Percentiles rank a stretch among this genome's conserved stretches.
phyloP scores from a whole-genome alignment of 2,113 vertebrate species.

The Propithecus coquereli region DNA sequence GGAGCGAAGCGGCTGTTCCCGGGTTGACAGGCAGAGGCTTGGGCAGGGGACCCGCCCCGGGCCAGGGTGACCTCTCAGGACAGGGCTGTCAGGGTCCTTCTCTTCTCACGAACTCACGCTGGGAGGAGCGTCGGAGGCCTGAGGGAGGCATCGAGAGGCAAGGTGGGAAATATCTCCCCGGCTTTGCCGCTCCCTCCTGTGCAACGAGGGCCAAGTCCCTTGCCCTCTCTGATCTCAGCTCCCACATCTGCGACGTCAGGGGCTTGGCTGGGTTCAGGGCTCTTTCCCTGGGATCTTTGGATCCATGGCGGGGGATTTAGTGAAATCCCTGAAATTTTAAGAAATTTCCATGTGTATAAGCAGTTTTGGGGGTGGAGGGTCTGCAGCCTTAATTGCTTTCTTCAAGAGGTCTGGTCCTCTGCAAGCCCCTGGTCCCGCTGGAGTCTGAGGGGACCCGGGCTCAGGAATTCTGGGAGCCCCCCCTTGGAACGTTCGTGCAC shows the following conservation, averaged over 20 bases:
- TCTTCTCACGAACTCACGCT: not conserved
- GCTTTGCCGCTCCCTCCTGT: not conserved
- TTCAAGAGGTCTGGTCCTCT: not conserved
- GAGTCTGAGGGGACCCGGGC: too few relatives aligned
- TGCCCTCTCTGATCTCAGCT: not conserved
- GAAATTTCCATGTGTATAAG: too few relatives aligned
- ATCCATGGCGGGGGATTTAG: not conserved
- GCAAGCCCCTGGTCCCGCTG: too few relatives aligned
- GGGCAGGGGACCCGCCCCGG: not conserved
- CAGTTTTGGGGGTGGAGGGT: not conserved
- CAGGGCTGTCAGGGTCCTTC: not conserved
- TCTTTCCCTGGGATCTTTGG: not conserved
- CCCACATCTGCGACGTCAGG: not conserved
- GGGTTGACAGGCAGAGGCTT: not conserved
- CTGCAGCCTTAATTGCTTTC: not conserved
- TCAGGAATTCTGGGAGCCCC: not conserved
- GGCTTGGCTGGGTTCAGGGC: fast-evolving
- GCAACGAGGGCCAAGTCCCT: not conserved
- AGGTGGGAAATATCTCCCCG: not conserved
- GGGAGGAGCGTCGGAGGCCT: not conserved
- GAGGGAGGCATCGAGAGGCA: not conserved
- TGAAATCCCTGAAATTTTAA: not conserved
- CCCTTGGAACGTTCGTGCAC: too few relatives aligned
- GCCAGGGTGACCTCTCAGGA: not conserved
- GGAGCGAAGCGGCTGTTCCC: not conserved